A percentile compares a stretch with the other conserved stretches of the same genome.
These are phyloP conservation scores for Arothron firmamentum DNA, from an alignment of 2,113 vertebrate species.

Conservation along the genomic window DNA sequence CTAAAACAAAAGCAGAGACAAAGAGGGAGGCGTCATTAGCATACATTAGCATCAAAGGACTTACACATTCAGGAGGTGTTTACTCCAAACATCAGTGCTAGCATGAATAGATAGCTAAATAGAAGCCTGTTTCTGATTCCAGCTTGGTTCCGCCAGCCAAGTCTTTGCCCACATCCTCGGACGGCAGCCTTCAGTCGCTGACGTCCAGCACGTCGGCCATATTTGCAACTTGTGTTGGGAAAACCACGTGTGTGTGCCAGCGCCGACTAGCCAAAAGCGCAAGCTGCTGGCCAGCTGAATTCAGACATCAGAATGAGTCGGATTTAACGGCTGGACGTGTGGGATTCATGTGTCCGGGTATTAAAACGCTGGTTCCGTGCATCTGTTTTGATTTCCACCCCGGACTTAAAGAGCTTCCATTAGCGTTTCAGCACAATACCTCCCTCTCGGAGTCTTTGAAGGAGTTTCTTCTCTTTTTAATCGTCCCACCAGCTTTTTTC, in stretches of 20 bases:
- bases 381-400: conserved; percentile 57
- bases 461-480: conserved; percentile 48
- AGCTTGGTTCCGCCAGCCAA: conserved; percentile 53
- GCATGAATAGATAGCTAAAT: conserved; percentile 63
- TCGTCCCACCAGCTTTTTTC: no score
- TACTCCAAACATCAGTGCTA: conserved; percentile 47
- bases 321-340: conserved; percentile 62
- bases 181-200: conserved; percentile 63
- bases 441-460: conserved; percentile 14
- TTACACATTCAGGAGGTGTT: conserved; percentile 54
- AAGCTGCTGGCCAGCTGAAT: conserved; percentile 68
- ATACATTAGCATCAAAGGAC: conserved; percentile 9
- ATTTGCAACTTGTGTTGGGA: conserved; percentile 46
- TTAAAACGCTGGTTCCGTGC: conserved; percentile 61
- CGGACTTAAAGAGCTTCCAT: conserved; percentile 17
- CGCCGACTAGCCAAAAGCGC: conserved; percentile 56
- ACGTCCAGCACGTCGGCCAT: conserved; percentile 56
- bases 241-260: conserved; percentile 68
- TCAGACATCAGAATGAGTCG: conserved; percentile 67
- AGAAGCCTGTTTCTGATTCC: conserved; percentile 53
- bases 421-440: conserved; percentile 18
- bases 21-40: conserved; percentile 22
- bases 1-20: neutral
- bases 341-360: conserved; percentile 63
- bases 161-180: conserved; percentile 67